phyloP scores from a whole-genome alignment of 1,140 invertebrate genomes.

The Lordiphosa clarofinis region DNA sequence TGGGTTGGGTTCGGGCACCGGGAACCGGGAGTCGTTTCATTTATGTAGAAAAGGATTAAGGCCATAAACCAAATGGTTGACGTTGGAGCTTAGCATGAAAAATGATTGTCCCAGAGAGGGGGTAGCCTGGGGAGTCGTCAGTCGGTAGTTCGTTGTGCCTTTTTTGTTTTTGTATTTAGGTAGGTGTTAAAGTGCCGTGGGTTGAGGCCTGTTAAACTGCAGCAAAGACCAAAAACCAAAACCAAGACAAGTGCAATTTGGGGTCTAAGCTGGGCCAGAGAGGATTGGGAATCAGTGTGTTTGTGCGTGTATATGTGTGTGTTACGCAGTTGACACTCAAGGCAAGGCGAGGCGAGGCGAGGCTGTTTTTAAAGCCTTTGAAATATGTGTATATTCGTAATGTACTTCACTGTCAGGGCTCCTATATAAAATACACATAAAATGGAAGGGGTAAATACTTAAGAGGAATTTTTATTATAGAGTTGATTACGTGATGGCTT shows the following conservation, averaged over 20 bases:
- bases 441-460: conserved; percentile 6
- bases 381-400: conserved; percentile 40
- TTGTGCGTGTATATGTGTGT: not conserved
- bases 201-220: conserved; percentile 31
- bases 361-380: conserved; percentile 24
- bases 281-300: not conserved
- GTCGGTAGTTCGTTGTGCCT: conserved; percentile 30
- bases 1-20: conserved; percentile 20
- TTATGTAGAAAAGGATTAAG: conserved; percentile 77
- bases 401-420: not conserved
- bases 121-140: conserved; percentile 28
- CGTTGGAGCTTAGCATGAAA: conserved; percentile 76
- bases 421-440: not conserved
- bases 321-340: conserved; percentile 11
- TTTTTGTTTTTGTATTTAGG: conserved; percentile 37
- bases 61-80: conserved; percentile 77
- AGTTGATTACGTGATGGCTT: conserved; percentile 2
- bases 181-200: conserved; percentile 69
- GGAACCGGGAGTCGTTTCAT: conserved; percentile 49
- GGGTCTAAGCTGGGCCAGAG: conserved; percentile 21
- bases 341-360: conserved; percentile 32
- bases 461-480: conserved; percentile 6
- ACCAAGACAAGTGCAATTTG: conserved; percentile 33
- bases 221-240: conserved; percentile 6
- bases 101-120: conserved; percentile 59